Conservation (phyloP, 2,888 invertebrate species). For the Empis livida region DNA sequence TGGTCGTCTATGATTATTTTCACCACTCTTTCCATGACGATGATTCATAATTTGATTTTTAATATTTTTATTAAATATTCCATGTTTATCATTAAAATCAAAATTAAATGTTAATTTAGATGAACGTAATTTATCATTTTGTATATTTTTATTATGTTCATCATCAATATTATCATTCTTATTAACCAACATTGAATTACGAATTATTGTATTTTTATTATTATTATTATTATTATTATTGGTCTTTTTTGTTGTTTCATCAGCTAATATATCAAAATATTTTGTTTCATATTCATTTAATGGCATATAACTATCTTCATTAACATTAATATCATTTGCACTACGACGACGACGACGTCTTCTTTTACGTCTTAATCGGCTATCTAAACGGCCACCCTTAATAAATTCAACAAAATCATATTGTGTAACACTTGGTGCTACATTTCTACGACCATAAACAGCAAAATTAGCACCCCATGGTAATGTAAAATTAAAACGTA, state of each 20-base stretch:
- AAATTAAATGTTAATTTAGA: neutral
- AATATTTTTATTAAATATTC: neutral
- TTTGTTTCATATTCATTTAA: conserved; percentile 5
- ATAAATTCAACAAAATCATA: conserved; percentile 95
- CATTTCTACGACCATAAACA: conserved; percentile 87
- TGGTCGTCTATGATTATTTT: neutral
- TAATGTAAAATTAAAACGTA: conserved; percentile 76
- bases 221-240: conserved; percentile 1
- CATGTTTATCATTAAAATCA: neutral
- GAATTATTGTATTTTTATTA: neutral
- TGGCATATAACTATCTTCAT: neutral
- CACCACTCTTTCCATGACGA: too few species aligned
- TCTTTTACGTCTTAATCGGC: conserved; percentile 50
- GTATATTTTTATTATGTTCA: neutral
- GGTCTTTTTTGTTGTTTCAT: conserved; percentile 10
- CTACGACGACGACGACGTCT: conserved; percentile 9
- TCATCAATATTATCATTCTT: neutral
- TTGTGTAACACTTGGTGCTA: conserved; percentile 91
- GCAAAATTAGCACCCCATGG: conserved; percentile 92
- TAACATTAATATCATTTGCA: neutral
- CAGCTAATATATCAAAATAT: conserved; percentile 17
- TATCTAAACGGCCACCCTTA: conserved; percentile 70
- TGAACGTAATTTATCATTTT: neutral
- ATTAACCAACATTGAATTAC: neutral
- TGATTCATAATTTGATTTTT: neutral